Percentiles rank a stretch among this genome's conserved stretches.
Conservation (phyloP, 1,140 invertebrate species). For the Eueides isabella region DNA sequence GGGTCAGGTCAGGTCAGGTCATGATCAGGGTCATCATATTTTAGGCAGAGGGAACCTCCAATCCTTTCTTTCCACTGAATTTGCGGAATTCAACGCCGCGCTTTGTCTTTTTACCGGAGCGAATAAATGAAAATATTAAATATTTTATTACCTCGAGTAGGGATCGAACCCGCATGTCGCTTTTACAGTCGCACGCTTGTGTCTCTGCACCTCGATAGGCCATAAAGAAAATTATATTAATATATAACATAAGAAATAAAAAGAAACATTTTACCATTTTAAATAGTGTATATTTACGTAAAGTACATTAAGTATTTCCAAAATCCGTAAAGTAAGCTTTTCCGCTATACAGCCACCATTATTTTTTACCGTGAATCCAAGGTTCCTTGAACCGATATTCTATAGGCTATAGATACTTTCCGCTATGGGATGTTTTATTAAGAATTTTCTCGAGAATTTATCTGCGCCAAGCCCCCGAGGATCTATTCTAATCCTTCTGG, state of each 20-base stretch:
- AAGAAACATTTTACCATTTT: background rate
- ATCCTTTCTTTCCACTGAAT: too few relatives aligned
- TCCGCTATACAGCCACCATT: background rate
- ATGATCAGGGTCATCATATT: too few relatives aligned
- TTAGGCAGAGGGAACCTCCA: too few relatives aligned
- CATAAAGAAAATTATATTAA: too few relatives aligned
- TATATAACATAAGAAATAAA: background rate
- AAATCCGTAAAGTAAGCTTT: background rate
- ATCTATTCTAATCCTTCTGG: slow-evolving; percentile 11
- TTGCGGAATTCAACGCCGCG: too few relatives aligned
- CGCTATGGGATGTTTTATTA: slow-evolving; percentile 13
- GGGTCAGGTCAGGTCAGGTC: too few relatives aligned
- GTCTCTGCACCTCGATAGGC: too few relatives aligned
- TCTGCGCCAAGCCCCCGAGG: slow-evolving; percentile 11
- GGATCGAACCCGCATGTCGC: too few relatives aligned
- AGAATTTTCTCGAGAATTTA: slow-evolving; percentile 15
- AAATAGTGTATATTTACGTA: background rate
- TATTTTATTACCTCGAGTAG: too few relatives aligned
- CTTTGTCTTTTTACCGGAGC: too few relatives aligned
- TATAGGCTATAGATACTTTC: background rate
- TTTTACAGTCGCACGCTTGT: too few relatives aligned
- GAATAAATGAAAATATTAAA: too few relatives aligned
- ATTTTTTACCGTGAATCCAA: background rate
- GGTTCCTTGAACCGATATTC: background rate
- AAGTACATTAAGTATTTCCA: background rate